phyloP scores from a whole-genome alignment of 64 coral and sea anemone genomes.

The Stichodactyla mertensii region DNA sequence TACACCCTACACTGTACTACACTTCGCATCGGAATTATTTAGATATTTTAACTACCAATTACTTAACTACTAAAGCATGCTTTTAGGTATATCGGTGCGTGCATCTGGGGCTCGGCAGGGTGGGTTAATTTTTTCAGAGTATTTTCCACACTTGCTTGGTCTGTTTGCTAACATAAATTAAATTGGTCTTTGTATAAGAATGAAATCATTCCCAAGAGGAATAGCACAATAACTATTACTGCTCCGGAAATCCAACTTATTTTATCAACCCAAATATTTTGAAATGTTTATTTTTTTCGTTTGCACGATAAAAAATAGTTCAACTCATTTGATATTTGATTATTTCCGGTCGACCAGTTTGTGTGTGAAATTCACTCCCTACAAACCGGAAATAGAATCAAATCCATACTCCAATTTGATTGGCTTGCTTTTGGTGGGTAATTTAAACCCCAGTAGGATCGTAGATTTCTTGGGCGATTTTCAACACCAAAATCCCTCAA shows the following conservation, averaged over 20 bases:
- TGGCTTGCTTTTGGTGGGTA: conserved; percentile 26
- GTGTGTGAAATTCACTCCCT: conserved; percentile 16
- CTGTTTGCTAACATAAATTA: not conserved
- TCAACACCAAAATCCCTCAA: not conserved
- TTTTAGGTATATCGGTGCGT: not conserved
- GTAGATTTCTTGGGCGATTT: not conserved
- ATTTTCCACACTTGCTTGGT: not conserved
- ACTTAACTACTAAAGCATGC: not conserved
- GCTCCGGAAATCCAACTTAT: not conserved
- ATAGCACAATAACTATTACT: not conserved
- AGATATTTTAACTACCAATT: not conserved
- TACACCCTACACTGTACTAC: not conserved
- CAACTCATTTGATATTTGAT: conserved; percentile 7
- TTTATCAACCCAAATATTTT: conserved; percentile 8
- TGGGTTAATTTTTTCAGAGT: not conserved
- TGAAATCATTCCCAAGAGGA: not conserved
- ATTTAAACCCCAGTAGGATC: not conserved
- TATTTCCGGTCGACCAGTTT: conserved; percentile 15
- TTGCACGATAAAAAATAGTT: not conserved
- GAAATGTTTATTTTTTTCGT: not conserved
- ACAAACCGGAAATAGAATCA: conserved; percentile 7
- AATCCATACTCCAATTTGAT: not conserved
- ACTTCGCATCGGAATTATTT: not conserved
- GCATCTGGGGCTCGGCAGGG: not conserved
- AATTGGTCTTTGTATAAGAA: not conserved